A percentile compares a stretch with the other conserved stretches of the same genome.
phyloP scores from a whole-genome alignment of 2,888 invertebrate species.

The Tenthredo scrophulariae region DNA sequence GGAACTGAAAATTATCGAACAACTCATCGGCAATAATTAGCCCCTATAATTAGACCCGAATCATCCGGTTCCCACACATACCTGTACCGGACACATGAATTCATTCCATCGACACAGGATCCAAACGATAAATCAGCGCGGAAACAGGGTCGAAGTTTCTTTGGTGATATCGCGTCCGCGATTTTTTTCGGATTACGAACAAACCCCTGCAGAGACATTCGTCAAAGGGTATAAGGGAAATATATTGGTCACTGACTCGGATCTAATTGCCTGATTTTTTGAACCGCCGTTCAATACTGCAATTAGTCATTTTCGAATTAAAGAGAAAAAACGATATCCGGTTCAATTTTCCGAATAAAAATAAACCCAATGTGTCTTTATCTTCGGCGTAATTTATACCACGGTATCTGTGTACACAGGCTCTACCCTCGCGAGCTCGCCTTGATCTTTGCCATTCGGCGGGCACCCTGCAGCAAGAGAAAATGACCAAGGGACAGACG shows the following conservation, averaged over 20 bases:
- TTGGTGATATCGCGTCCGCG: too few species aligned
- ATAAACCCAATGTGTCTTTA: background rate
- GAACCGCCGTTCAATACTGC: too few species aligned
- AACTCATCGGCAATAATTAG: background rate
- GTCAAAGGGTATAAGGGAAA: background rate
- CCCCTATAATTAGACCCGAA: slow-evolving; percentile 31
- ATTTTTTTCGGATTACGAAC: background rate
- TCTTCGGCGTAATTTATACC: background rate
- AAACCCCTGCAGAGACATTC: background rate
- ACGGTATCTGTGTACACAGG: background rate
- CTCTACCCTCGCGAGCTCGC: background rate
- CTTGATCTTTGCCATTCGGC: slow-evolving; percentile 19
- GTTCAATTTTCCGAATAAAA: background rate
- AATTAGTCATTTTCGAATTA: background rate
- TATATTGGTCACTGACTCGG: too few species aligned
- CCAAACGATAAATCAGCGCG: background rate
- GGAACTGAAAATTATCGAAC: background rate
- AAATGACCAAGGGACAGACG: background rate
- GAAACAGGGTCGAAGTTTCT: background rate
- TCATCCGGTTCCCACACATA: background rate
- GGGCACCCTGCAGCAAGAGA: background rate
- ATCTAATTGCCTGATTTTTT: too few species aligned
- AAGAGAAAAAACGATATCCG: background rate
- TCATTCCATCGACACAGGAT: background rate
- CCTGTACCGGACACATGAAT: background rate